Conservation (phyloP, 2,888 invertebrate genomes). For the Thymelicus acteon region DNA sequence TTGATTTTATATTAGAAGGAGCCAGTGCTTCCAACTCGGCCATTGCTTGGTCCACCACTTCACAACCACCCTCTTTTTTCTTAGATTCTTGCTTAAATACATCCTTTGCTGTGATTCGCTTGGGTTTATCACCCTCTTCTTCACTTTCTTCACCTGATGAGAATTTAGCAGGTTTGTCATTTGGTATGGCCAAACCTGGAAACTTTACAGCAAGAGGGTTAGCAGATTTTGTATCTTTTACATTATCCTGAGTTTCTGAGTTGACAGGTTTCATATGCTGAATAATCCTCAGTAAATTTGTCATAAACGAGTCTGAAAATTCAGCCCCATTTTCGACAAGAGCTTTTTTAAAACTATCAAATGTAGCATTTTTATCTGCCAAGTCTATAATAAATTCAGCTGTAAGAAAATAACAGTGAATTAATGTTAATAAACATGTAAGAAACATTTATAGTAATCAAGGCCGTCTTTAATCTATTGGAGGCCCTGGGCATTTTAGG, state of each 20-base stretch:
- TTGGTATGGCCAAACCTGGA: constrained; percentile 92
- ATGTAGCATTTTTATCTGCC: constrained; percentile 93
- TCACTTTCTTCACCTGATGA: constrained; percentile 71
- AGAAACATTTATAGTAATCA: no score
- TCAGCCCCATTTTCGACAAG: constrained; percentile 97
- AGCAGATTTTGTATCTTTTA: constrained; percentile 55
- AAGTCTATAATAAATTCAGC: constrained; percentile 99
- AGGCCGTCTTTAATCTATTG: no score
- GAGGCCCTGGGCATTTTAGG: no score
- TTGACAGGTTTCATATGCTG: constrained; percentile 94
- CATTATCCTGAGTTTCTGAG: constrained; percentile 53
- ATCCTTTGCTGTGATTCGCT: constrained; percentile 72
- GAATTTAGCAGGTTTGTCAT: constrained; percentile 85
- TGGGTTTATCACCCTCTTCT: constrained; percentile 61
- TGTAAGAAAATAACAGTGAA: constrained; percentile 69
- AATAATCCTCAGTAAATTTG: constrained; percentile 96
- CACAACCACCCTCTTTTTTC: constrained; percentile 56
- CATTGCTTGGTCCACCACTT: constrained; percentile 92
- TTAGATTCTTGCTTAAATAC: constrained; percentile 73
- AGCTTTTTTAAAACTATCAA: constrained; percentile 94
- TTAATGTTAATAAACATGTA: no score
- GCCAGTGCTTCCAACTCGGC: constrained; percentile 93
- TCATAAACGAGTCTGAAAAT: constrained; percentile 97
- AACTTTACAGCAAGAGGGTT: constrained; percentile 89
- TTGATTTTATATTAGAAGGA: constrained; percentile 82